Conservation (phyloP, 2,113 vertebrate genomes). For the Epinephelus moara region DNA sequence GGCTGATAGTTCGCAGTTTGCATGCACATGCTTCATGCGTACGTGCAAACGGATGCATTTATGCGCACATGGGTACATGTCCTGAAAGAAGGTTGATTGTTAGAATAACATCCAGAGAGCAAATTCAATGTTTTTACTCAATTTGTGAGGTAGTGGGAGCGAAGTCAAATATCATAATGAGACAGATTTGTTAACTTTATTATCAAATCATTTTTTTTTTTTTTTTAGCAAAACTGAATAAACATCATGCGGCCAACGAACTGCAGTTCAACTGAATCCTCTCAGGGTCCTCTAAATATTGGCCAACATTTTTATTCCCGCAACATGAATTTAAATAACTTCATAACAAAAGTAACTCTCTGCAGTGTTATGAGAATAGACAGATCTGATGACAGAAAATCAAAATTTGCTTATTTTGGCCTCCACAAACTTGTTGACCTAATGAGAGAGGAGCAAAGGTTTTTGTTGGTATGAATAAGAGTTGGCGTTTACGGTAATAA, state of each 20-base stretch:
- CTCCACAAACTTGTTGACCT: conserved; percentile 11
- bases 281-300: conserved; percentile 18
- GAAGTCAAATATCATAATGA: conserved; percentile 26
- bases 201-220: background rate
- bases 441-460: conserved; percentile 44
- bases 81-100: background rate
- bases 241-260: background rate
- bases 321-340: conserved; percentile 49
- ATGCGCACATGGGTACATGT: background rate
- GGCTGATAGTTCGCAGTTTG: conserved; percentile 24
- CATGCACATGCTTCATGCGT: background rate
- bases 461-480: conserved; percentile 22
- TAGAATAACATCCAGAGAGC: background rate
- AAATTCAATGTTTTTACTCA: conserved; percentile 12
- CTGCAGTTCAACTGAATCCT: conserved; percentile 24
- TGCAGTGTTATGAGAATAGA: conserved; percentile 38
- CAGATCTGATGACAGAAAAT: conserved; percentile 49
- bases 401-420: conserved; percentile 52
- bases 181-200: conserved; percentile 30
- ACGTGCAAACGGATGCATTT: background rate
- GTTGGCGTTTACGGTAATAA: conserved; percentile 46
- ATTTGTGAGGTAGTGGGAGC: conserved; percentile 11
- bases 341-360: conserved; percentile 29
- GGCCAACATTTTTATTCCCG: conserved; percentile 31
- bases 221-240: conserved; percentile 4